Base-by-base conservation (phyloP, 2,113 vertebrate genomes). In the Astur gentilis region DNA sequence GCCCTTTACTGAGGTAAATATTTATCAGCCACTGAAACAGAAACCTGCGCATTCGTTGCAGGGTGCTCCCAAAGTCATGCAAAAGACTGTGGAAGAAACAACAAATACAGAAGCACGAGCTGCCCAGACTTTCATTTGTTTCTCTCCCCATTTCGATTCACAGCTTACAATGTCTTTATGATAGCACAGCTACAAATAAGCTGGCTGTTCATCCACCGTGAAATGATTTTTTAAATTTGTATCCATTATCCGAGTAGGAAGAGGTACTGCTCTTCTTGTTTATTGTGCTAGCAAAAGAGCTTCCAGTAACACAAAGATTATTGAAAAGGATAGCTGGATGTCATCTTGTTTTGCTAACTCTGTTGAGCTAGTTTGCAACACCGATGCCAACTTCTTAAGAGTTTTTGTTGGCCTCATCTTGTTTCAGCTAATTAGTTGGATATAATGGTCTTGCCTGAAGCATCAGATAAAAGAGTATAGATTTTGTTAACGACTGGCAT, bases 161-260 rank as follows among this genome's bases (percentile, higher is more conserved):
- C 62, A 29, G 95, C 65, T 92, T 7, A 29, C 75, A 62, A 7
- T 0, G 75, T 19, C 57, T 73, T 50, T 36, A 14, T 79, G 87
- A 79, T 20, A 69, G 54, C 86, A 64, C 61, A 52, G 90, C 64
- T 42, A 38, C 86, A 78, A 90, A 95, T 21, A 84, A 83, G 82
- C 29, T 91, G 92, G 25, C 92, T 96, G 97, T 42, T 83, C 95
- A 97, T 4, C 40, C 72, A 69, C 57, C 29, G 32, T 97, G 97
- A 97, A 97, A 97, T 95, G 79, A 92, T 92, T 69, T 82, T 69
- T 81, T 18, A 26, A 67, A 94, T 90, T 88, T 55, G 70, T 52
- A 5, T 58, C 88, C 83, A 92, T 93, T 96, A 87, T 90, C 65
- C 34, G 61, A 58, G 27, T 44, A 36, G 89, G 72, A 40, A 92